Evolutionary conservation across 2,888 invertebrate species (phyloP).

Genomic region (Macrophya alboannulata): DNA sequence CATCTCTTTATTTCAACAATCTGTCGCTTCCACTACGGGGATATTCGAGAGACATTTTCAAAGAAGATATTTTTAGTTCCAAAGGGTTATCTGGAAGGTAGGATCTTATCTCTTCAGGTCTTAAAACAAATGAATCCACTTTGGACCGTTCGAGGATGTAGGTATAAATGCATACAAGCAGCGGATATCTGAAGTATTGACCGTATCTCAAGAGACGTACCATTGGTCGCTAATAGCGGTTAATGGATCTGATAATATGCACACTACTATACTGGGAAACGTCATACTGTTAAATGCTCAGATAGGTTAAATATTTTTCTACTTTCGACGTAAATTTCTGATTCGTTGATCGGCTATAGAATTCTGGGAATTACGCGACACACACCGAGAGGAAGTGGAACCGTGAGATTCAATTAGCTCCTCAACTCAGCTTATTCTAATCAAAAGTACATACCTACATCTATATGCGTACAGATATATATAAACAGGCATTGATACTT

Average conservation of each 20-base stretch:
- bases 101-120: conserved; percentile 62
- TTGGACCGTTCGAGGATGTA: conserved; percentile 57
- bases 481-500: neutral
- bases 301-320: conserved; percentile 14
- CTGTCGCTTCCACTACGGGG: neutral
- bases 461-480: neutral
- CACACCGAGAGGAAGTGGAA: neutral
- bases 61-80: conserved; percentile 47
- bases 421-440: neutral
- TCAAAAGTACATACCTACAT: neutral
- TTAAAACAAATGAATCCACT: conserved; percentile 71
- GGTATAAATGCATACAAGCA: conserved; percentile 57
- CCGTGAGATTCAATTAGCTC: conserved; percentile 47
- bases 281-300: conserved; percentile 37
- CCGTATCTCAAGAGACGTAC: conserved; percentile 41
- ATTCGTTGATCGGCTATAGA: conserved; percentile 44
- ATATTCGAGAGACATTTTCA: conserved; percentile 30
- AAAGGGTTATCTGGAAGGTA: conserved; percentile 61
- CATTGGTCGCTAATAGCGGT: conserved; percentile 68
- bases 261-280: conserved; percentile 29
- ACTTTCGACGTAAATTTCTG: conserved; percentile 29
- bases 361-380: conserved; percentile 15
- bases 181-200: conserved; percentile 50
- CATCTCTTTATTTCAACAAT: conserved; percentile 41
- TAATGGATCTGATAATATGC: conserved; percentile 73